Evolutionary conservation across 2,888 invertebrate species (phyloP).

Genomic region (Melitaea athalia): DNA sequence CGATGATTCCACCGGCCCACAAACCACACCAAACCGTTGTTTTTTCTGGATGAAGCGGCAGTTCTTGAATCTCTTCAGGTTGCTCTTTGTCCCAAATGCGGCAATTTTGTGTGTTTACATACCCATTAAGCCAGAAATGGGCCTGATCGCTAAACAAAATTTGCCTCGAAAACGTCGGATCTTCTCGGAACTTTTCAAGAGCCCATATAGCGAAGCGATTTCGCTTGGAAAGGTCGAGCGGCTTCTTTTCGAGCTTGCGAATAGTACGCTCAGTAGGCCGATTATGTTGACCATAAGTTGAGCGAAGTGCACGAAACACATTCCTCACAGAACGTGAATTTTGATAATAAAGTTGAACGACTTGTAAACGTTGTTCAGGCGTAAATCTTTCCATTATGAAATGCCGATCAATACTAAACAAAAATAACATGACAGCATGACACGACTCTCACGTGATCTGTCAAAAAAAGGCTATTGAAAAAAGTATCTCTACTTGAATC

Average conservation of each 20-base stretch:
- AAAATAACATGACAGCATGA: neutral
- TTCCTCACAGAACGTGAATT: too few species aligned
- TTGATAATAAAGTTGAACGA: neutral
- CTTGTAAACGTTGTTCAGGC: neutral
- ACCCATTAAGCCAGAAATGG: constrained; percentile 47
- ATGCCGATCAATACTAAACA: neutral
- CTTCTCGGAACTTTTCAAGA: constrained; percentile 17
- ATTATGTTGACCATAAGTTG: neutral
- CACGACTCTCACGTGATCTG: neutral
- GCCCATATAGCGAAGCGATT: constrained; percentile 29
- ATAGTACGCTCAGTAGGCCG: neutral
- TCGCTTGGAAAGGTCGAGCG: constrained; percentile 34
- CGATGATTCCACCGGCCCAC: constrained; percentile 54
- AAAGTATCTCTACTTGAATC: too few species aligned
- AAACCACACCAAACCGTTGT: too few species aligned
- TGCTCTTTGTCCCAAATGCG: constrained; percentile 31
- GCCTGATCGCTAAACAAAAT: constrained; percentile 44
- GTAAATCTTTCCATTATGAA: neutral
- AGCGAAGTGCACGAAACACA: too few species aligned
- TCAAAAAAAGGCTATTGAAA: neutral
- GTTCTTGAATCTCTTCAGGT: constrained; percentile 12
- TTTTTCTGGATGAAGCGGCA: constrained; percentile 33
- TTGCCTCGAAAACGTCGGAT: constrained; percentile 38
- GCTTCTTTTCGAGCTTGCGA: constrained; percentile 24
- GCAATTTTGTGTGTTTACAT: constrained; percentile 47